A percentile compares a stretch with the other conserved stretches of the same genome.
Conservation (phyloP, 2,888 invertebrate species). For the Drosophila setosimentum region DNA sequence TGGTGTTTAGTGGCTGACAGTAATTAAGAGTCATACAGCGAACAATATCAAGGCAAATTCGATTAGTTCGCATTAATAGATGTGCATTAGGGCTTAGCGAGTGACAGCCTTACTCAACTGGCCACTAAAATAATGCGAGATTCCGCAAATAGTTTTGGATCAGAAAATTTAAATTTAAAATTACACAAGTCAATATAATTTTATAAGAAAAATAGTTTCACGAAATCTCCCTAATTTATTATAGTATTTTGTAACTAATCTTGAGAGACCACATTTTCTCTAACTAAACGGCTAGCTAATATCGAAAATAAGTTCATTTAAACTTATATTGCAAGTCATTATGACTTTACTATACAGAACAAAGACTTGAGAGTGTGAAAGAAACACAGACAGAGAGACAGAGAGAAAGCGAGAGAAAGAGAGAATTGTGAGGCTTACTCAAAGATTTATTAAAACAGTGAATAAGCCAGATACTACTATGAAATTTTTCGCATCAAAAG, state of each 20-base stretch:
- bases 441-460: background rate
- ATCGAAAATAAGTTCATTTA: background rate
- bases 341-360: too few species aligned
- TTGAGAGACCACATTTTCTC: background rate
- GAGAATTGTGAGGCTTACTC: background rate
- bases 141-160: background rate
- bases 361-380: too few species aligned
- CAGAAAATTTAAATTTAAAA: background rate
- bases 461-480: background rate
- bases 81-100: background rate
- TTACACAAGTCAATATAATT: fast-evolving
- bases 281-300: background rate
- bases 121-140: background rate
- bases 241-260: background rate
- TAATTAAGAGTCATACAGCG: background rate
- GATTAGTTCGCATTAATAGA: background rate
- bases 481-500: background rate
- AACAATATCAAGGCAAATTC: background rate
- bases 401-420: too few species aligned
- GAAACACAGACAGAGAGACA: too few species aligned
- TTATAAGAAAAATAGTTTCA: background rate
- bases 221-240: background rate
- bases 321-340: too few species aligned
- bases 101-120: background rate
- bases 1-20: background rate